Conservation (phyloP, 2,113 vertebrate species). For the Enhydra lutris region DNA sequence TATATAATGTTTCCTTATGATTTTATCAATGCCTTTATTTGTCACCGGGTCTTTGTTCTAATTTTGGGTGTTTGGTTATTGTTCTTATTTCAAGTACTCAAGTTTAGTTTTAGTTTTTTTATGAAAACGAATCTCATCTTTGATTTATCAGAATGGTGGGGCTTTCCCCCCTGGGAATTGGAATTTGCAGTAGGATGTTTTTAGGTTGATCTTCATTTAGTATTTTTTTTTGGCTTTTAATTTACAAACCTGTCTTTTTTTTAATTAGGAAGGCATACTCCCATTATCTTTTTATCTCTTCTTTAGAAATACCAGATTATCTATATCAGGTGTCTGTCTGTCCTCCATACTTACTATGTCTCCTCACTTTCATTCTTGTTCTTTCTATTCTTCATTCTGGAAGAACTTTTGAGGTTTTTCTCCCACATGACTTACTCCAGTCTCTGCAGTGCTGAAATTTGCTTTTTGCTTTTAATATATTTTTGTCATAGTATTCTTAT, state of each 20-base stretch:
- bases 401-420: not conserved
- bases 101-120: not conserved
- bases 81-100: not conserved
- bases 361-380: not conserved
- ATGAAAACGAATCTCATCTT: not conserved
- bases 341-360: not conserved
- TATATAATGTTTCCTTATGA: not conserved
- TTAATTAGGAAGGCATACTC: not conserved
- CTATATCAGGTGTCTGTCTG: not conserved
- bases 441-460: not conserved
- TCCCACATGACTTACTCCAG: not conserved
- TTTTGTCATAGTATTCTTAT: not conserved
- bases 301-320: not conserved
- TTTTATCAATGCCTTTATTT: not conserved
- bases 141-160: not conserved
- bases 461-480: not conserved
- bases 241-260: not conserved
- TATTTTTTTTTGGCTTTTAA: not conserved
- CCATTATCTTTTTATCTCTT: not conserved
- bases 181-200: not conserved
- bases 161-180: not conserved
- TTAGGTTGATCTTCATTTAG: not conserved
- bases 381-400: not conserved
- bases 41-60: not conserved
- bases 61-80: not conserved